Evolutionary conservation across 1,140 invertebrate genomes (phyloP).

Genomic region (Leptopilina clavipes): DNA sequence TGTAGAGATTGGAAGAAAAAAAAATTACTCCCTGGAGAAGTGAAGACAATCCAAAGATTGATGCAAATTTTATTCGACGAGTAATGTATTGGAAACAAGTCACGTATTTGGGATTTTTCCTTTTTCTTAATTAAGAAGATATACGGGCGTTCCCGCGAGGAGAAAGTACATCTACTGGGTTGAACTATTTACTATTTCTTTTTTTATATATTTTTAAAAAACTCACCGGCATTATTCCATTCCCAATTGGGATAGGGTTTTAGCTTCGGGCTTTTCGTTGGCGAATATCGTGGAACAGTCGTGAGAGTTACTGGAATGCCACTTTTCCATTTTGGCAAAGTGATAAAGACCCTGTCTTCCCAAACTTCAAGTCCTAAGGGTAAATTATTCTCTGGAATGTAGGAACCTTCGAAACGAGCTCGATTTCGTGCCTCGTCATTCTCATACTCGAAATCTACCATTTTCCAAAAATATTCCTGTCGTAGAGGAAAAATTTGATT

Average conservation of each 20-base stretch:
- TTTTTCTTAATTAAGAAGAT: slow-evolving; percentile 3
- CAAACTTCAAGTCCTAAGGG: slow-evolving; percentile 84
- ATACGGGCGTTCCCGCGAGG: background rate
- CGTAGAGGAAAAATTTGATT: slow-evolving; percentile 34
- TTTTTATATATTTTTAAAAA: background rate
- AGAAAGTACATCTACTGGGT: slow-evolving; percentile 3
- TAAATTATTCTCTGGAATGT: slow-evolving; percentile 82
- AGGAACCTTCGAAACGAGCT: slow-evolving; percentile 77
- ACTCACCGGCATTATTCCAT: slow-evolving; percentile 79
- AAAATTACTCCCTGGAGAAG: background rate
- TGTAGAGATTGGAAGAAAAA: background rate
- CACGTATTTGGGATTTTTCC: background rate
- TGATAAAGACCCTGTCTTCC: slow-evolving; percentile 80
- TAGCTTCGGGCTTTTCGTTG: slow-evolving; percentile 78
- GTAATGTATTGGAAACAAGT: background rate
- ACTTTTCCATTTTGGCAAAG: slow-evolving; percentile 87
- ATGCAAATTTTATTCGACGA: background rate
- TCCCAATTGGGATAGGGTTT: slow-evolving; percentile 85
- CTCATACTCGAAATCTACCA: slow-evolving; percentile 77
- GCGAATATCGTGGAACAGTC: slow-evolving; percentile 75
- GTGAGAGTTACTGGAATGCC: slow-evolving; percentile 84
- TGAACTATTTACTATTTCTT: background rate
- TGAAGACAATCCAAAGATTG: background rate
- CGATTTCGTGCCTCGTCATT: slow-evolving; percentile 67
- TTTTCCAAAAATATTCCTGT: slow-evolving; percentile 77